Percentiles rank a stretch among this genome's conserved stretches.
These are phyloP conservation scores for Zaprionus davidi DNA, from an alignment of 1,140 invertebrate genomes.

Conservation along the genomic window DNA sequence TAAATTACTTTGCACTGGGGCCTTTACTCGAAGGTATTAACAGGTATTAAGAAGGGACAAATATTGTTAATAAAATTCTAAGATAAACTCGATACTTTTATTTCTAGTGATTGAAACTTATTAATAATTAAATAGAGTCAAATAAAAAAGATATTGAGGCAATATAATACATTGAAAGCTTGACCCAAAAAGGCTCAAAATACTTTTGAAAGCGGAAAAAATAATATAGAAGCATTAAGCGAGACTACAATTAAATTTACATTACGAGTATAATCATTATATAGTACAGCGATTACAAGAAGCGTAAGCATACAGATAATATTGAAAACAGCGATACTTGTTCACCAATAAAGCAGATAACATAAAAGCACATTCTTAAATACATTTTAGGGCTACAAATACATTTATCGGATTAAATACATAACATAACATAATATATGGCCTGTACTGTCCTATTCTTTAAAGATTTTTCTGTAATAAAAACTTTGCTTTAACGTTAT, in stretches of 20 bases:
- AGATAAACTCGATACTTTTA: not conserved
- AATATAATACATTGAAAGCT: not conserved
- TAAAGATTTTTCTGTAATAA: not conserved
- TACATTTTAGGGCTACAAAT: not conserved
- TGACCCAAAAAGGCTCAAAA: not conserved
- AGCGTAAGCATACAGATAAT: not conserved
- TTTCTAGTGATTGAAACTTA: not conserved
- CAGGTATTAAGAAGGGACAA: not conserved
- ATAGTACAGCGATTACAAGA: not conserved
- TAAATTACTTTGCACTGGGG: constrained; percentile 37
- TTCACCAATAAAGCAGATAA: not conserved
- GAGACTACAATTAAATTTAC: not conserved
- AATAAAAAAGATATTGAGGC: not conserved
- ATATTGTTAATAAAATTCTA: not conserved
- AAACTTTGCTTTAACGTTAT: not conserved
- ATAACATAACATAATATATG: not conserved
- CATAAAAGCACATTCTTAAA: not conserved
- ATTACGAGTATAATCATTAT: not conserved
- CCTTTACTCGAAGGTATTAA: constrained; percentile 19
- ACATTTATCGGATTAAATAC: not conserved
- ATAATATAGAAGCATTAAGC: not conserved
- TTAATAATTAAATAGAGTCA: not conserved
- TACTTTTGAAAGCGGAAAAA: not conserved
- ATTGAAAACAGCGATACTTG: not conserved
- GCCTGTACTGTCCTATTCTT: not conserved